A percentile compares a stretch with the other conserved stretches of the same genome.
Evolutionary conservation across 92 coral and sea anemone species (phyloP).

Genomic region (Micromussa lordhowensis): DNA sequence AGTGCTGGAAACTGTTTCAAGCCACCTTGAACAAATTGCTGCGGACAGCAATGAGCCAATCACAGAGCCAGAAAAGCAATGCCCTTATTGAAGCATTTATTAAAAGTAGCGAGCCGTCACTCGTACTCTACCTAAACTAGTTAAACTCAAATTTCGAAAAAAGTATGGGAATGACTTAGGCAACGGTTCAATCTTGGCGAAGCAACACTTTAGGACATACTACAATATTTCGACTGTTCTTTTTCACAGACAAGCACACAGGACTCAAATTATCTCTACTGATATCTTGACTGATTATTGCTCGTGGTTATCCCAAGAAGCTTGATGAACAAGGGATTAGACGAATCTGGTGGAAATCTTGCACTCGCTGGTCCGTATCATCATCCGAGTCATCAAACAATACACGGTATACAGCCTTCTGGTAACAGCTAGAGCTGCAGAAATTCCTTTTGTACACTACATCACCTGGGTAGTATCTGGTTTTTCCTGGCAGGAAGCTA

Average conservation of each 20-base stretch:
- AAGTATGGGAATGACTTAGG: too few relatives aligned
- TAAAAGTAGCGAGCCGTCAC: too few relatives aligned
- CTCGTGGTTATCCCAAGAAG: neutral
- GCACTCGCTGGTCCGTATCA: constrained; percentile 15
- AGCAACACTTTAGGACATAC: too few relatives aligned
- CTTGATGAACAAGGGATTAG: neutral
- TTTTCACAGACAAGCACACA: neutral
- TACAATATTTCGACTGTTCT: neutral
- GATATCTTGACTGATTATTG: neutral
- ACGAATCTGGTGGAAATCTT: neutral
- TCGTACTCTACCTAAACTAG: too few relatives aligned
- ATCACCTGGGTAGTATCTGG: neutral
- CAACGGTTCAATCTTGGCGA: too few relatives aligned
- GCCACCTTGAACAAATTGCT: too few relatives aligned
- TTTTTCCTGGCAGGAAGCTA: constrained; percentile 25
- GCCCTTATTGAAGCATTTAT: too few relatives aligned
- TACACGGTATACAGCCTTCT: neutral
- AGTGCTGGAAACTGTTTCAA: too few relatives aligned
- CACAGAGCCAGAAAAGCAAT: too few relatives aligned
- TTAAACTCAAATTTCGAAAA: too few relatives aligned
- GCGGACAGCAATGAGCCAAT: too few relatives aligned
- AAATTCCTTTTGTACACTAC: neutral
- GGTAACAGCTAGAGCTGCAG: neutral
- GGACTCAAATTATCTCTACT: neutral
- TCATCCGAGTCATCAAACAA: constrained; percentile 15